These are phyloP conservation scores for Petrophora chlorosata DNA, from an alignment of 2,888 invertebrate species.

Conservation along the genomic window DNA sequence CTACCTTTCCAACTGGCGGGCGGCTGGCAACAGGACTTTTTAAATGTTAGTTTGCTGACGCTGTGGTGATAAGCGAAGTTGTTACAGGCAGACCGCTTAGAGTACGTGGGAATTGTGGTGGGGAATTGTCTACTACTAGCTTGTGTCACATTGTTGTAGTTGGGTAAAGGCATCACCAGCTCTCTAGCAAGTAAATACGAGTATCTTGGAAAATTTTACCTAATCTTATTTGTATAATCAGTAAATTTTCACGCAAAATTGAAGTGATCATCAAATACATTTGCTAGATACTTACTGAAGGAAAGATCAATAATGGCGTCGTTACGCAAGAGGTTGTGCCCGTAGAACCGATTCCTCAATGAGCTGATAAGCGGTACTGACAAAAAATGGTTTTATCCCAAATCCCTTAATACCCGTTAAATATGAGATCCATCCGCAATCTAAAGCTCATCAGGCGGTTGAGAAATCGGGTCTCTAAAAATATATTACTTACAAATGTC, in stretches of 20 bases:
- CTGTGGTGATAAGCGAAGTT: constrained; percentile 42
- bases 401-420: constrained; percentile 2
- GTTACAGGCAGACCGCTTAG: constrained; percentile 24
- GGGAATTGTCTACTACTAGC: too few relatives aligned
- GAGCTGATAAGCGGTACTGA: constrained; percentile 1
- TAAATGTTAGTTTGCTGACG: constrained; percentile 44
- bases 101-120: constrained; percentile 8
- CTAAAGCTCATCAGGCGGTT: constrained; percentile 9
- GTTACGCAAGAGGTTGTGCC: background rate
- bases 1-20: constrained; percentile 8
- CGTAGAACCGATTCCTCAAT: background rate
- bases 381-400: constrained; percentile 4
- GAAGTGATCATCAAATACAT: background rate
- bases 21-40: constrained; percentile 32
- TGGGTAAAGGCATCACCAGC: too few relatives aligned
- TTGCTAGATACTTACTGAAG: background rate
- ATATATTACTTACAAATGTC: background rate
- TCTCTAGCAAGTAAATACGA: too few relatives aligned
- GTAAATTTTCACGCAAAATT: too few relatives aligned
- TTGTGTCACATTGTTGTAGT: too few relatives aligned
- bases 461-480: background rate
- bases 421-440: constrained; percentile 2
- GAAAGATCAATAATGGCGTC: background rate
- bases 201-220: too few relatives aligned
- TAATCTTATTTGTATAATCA: background rate